Evolutionary conservation across 1,140 invertebrate species (phyloP).

Genomic region (Rhopalosiphum padi): DNA sequence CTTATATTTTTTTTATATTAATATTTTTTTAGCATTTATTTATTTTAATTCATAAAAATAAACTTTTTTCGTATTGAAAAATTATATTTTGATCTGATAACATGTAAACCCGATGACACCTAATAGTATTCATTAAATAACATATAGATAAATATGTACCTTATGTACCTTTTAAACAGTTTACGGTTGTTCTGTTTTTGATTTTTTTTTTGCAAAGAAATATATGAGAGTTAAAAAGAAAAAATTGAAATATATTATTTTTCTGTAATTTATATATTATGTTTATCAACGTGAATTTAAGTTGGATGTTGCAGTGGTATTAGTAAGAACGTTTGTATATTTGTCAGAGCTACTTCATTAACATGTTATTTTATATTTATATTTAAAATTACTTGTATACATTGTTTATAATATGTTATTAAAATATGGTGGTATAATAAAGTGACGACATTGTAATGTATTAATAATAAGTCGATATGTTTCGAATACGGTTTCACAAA

Average conservation of each 20-base stretch:
- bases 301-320: background rate
- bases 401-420: background rate
- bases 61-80: background rate
- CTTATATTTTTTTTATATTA: background rate
- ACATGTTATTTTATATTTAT: background rate
- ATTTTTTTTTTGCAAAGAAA: too few relatives aligned
- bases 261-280: background rate
- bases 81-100: background rate
- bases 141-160: background rate
- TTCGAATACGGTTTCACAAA: background rate
- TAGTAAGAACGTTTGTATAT: background rate
- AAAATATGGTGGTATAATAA: background rate
- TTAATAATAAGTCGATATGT: background rate
- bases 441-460: background rate
- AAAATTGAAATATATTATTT: background rate
- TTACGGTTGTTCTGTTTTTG: background rate
- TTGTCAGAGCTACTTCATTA: background rate
- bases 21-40: background rate
- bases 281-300: background rate
- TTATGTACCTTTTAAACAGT: background rate
- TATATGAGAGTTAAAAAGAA: background rate
- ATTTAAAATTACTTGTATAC: background rate
- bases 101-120: background rate
- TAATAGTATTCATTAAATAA: background rate
- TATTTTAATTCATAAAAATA: background rate